Percentiles rank a stretch among this genome's conserved stretches.
Evolutionary conservation across 2,797 vertebrate genomes (phyloP).

Genomic region (Onychomys arenicola): DNA sequence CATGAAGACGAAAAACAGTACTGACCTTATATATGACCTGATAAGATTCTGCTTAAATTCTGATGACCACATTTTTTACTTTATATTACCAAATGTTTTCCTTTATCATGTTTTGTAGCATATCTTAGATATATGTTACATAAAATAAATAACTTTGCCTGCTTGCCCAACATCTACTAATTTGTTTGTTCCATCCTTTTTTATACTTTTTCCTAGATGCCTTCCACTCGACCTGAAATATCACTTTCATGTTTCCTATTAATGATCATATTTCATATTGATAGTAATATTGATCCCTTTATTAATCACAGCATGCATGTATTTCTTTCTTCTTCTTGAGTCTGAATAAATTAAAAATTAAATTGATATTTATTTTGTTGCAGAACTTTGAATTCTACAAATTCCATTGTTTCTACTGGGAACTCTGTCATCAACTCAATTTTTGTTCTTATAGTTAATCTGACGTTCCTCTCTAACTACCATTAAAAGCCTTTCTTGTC

Average conservation of each 20-base stretch:
- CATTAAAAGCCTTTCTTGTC: neutral
- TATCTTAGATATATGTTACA: conserved; percentile 15
- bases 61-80: neutral
- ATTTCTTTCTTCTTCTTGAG: neutral
- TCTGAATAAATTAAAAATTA: neutral
- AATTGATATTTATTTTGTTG: neutral
- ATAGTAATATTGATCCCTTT: neutral
- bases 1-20: neutral
- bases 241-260: neutral
- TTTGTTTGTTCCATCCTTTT: neutral
- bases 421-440: neutral
- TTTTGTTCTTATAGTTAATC: neutral
- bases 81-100: neutral
- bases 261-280: neutral
- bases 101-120: neutral
- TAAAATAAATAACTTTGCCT: neutral
- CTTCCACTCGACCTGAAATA: conserved; percentile 8
- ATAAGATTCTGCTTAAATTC: neutral
- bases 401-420: neutral
- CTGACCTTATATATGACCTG: neutral
- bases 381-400: neutral
- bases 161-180: neutral
- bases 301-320: neutral
- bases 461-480: neutral
- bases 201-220: neutral